Base-by-base conservation (phyloP, 1,140 invertebrate genomes). In the Acromyrmex heyeri region DNA sequence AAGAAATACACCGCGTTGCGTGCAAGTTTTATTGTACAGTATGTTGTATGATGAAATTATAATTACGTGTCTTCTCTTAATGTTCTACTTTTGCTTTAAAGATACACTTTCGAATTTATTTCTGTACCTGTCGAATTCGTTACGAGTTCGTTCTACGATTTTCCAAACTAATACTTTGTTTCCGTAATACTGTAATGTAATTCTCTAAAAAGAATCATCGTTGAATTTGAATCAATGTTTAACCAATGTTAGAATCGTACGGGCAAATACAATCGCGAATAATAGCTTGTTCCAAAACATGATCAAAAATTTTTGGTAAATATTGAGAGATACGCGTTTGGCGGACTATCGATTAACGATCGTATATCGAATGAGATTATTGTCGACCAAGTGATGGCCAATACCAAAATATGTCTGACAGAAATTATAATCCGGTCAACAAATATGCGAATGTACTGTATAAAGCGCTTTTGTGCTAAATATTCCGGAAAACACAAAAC, bases 281-380 rank as follows among this genome's bases (percentile, higher is more conserved):
- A 82, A 73, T 30, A 57, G 7, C 8, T 24, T 14, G 24, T 30
- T 27, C 38, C 55, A 44, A 24, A 3, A 72, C 16, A 55, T 34
- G 44, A 83, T 1, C 14, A 10, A 38, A 82, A 73, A 83, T 75
- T 75, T 81, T 70, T n/a, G 44, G 16, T 48, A 81, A 73, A 82
- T n/a, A 82, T 61, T 50, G 55, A 75, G 38, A 61, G 50, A 81
- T 57, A 57, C 34, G 69, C 21, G 12, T 48, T 24, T 16, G 16
- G 16, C 12, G 18, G 12, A 21, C 7, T 24, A 30, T 38, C 10
- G 30, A 69, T 67, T 24, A 34, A 81, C n/a, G 21, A 57, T 57
- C 14, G 21, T 4, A 3, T 16, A 1, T 16, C 12, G 24, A 48
- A 18, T 34, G 69, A 30, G 44, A 48, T 59, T 82, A n/a, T 59